Base-by-base conservation (phyloP, 1,140 invertebrate genomes). In the Lithobius niger region DNA sequence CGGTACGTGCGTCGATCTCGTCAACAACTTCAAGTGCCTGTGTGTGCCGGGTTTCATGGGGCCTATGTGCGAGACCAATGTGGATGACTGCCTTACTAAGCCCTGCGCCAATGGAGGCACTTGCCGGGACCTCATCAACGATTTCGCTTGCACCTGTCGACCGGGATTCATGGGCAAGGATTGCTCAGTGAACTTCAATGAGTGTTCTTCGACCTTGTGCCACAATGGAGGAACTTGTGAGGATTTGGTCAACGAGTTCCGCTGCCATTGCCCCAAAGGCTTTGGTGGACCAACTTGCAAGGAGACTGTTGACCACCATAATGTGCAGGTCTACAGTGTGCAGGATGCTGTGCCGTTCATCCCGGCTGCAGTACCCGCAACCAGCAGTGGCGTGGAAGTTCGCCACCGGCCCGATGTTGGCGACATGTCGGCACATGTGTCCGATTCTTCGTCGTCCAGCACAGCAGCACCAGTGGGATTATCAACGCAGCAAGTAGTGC, bases 41-140 rank as follows among this genome's bases (percentile, higher is more conserved):
- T 97, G 92, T 71, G 79, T 85, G 3, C 82, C 89, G 0, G 92
- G 92, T 6, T 97, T 82, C 74, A 79, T 84, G 1, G 92, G 91
- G 0, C 67, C 76, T 0, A 69, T 83, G 24, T 97, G 93, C 69
- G 79, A 88, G 62, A 82, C 82, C 24, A 79, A 83, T 62, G 86
- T 91, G 2, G 83, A 92, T 67, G 82, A 91, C 65, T 94, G 90
- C 66, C 67, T 82, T 16, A 80, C 79, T 15, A 83, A 84, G 60
- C 87, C 89, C 0, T 94, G 90, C 69, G 85, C 87, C 18, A 93
- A 93, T 68, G 89, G 88, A 3, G 89, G 85, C 22, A 80, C 78
- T 52, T 92, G 88, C 63, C 71, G 76, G 26, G 79, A 86, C 52
- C 47, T 58, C 19, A 79, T 86, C 60, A 92, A 92, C 67, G 86